Evolutionary conservation across 2,888 invertebrate species (phyloP), one percentile per base, ranked within the genome.

Genomic region (Drosophila ezoana): DNA sequence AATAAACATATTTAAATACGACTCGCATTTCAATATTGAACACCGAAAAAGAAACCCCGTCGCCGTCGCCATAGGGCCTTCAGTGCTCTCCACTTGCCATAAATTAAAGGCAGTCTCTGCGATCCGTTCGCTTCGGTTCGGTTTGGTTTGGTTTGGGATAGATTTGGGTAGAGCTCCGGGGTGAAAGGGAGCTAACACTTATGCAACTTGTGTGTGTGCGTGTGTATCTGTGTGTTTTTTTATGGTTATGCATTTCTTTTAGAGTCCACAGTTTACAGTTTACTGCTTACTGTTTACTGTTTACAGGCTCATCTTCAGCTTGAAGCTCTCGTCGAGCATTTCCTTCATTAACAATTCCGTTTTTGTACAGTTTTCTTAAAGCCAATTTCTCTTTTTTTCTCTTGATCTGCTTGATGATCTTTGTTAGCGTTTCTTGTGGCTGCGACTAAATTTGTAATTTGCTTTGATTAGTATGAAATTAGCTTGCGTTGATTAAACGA

Each of bases 321-420:
- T 32, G 54, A 16, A 51, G 41, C 45, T 44, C 60, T 45, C 56
- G 44, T 51, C 71, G 60, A 66, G 61, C 81, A 87, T 84, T 87
- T 84, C 80, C 84, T 85, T 87, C 87, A 87, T 84, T 84, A 84
- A 74, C 85, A 33, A 87, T 87, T 80, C 79, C 73, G 73, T 70
- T 84, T 76, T 81, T 58, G 76, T 75, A 51, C 58, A 71, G 45
- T 80, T 81, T 84, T 78, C 71, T 83, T 63, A 33, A 56, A 56
- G 52, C 43, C 63, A 81, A 81, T 82, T 82, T 82, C 83, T 81
- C 83, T 85, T 85, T 85, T 85, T 82, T 70, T 70, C 38, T 67
- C 57, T 54, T 16, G 48, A 57, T 41, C 37, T 33, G 70, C 38
- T 60, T 74, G 66, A 51, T 65, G 43, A 56, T 66, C 60, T 72